Percentiles rank a stretch among this genome's conserved stretches.
These are phyloP conservation scores for Nephrotoma guestfalica DNA, from an alignment of 2,888 invertebrate species.

Conservation along the genomic window DNA sequence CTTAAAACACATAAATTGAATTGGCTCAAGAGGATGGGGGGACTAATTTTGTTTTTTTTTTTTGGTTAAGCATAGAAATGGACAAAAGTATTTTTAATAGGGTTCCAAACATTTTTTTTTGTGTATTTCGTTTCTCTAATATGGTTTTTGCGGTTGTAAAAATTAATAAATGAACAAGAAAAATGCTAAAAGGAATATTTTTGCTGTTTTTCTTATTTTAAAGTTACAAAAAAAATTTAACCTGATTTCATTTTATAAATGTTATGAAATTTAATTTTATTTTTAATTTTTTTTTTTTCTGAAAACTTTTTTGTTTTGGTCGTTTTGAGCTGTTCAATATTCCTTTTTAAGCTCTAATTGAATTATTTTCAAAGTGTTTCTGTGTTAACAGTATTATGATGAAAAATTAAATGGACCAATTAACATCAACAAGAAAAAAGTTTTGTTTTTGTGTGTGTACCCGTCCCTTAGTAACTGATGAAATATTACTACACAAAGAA, in stretches of 20 bases:
- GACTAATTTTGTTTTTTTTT: not conserved
- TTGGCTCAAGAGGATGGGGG: not conserved
- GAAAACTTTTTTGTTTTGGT: not conserved
- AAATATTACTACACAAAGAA: not conserved
- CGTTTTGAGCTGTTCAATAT: not conserved
- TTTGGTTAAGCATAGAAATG: not conserved
- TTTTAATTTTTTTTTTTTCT: not conserved
- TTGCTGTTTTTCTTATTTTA: not conserved
- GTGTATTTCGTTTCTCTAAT: not conserved
- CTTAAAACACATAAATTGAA: not conserved
- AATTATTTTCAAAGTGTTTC: not conserved
- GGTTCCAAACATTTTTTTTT: not conserved
- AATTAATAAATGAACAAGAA: not conserved
- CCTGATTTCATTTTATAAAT: not conserved
- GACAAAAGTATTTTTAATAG: not conserved
- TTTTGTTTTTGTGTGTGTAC: not conserved
- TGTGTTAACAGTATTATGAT: not conserved
- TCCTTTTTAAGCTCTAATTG: not conserved
- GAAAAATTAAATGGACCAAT: not conserved
- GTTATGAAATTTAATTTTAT: not conserved
- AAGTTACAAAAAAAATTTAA: not conserved
- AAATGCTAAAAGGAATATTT: not conserved
- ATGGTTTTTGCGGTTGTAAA: not conserved
- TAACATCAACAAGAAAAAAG: not conserved
- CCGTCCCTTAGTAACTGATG: not conserved